phyloP scores from a whole-genome alignment of 2,113 vertebrate genomes.

The pig (Sus scrofa) region DNA sequence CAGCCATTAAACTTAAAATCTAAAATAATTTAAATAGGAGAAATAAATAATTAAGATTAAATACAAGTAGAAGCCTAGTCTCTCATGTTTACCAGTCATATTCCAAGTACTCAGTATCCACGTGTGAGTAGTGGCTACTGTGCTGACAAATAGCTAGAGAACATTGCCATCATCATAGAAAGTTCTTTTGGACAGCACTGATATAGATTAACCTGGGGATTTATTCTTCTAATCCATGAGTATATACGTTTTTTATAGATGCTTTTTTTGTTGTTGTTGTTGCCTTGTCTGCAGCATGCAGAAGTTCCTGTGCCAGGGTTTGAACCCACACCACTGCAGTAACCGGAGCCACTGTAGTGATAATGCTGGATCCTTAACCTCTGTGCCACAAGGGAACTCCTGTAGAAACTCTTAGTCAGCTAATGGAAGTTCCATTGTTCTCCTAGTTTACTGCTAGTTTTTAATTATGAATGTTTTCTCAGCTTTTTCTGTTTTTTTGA shows the following conservation, averaged over 20 bases:
- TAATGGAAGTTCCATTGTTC: not conserved
- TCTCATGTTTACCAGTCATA: not conserved
- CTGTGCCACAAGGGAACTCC: no score
- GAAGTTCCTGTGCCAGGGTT: no score
- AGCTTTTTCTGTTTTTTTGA: not conserved
- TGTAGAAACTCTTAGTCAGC: not conserved
- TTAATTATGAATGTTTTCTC: conserved; percentile 1
- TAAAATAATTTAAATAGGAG: not conserved
- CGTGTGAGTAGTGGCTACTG: not conserved
- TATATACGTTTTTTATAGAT: not conserved
- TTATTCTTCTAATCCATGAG: not conserved
- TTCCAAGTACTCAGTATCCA: not conserved
- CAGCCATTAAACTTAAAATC: conserved; percentile 24
- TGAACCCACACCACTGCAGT: no score
- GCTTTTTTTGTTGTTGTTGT: no score
- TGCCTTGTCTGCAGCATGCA: no score
- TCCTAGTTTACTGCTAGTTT: conserved; percentile 19
- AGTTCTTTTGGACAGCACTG: not conserved
- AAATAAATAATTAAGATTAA: not conserved
- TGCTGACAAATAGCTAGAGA: not conserved
- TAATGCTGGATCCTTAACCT: no score
- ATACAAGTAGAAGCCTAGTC: not conserved
- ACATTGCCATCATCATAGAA: not conserved
- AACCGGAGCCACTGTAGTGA: no score
- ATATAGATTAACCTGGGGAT: not conserved